Conservation (phyloP, 2,888 invertebrate species). For the Iphiclides podalirius region DNA sequence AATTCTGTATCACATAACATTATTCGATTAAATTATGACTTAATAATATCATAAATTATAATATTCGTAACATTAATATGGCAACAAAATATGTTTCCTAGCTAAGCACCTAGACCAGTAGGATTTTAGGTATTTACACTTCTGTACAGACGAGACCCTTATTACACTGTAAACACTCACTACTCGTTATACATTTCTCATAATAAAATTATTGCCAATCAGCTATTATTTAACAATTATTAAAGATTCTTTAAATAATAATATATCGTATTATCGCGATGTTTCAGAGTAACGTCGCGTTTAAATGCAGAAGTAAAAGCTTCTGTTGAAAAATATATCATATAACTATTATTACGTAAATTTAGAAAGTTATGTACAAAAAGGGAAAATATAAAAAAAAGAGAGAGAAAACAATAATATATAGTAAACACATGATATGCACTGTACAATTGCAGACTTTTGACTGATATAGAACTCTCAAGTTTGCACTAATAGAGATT, state of each 20-base stretch:
- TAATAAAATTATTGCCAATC: slow-evolving; percentile 72
- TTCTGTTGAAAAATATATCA: slow-evolving; percentile 48
- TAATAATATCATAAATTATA: slow-evolving; percentile 74
- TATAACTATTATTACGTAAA: slow-evolving; percentile 40
- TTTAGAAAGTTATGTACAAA: slow-evolving; percentile 66
- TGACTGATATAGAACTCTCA: slow-evolving; percentile 35
- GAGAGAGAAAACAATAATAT: slow-evolving; percentile 24
- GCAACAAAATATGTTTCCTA: slow-evolving; percentile 77
- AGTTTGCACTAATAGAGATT: slow-evolving; percentile 5
- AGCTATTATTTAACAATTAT: slow-evolving; percentile 61
- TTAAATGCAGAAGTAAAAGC: slow-evolving; percentile 61
- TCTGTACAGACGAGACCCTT: slow-evolving; percentile 61
- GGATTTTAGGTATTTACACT: slow-evolving; percentile 70
- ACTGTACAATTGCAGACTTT: slow-evolving; percentile 60
- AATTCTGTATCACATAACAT: slow-evolving; percentile 73
- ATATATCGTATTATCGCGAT: slow-evolving; percentile 37
- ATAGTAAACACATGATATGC: slow-evolving; percentile 65
- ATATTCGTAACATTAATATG: slow-evolving; percentile 77
- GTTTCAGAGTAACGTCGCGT: slow-evolving; percentile 36
- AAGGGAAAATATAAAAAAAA: slow-evolving; percentile 28
- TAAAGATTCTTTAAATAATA: slow-evolving; percentile 44
- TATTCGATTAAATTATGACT: slow-evolving; percentile 70
- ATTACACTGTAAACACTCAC: slow-evolving; percentile 34
- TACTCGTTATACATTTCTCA: slow-evolving; percentile 60
- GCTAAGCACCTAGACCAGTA: slow-evolving; percentile 74